These are phyloP conservation scores for Myxocyprinus asiaticus DNA, from an alignment of 2,113 vertebrate species.

Conservation along the genomic window DNA sequence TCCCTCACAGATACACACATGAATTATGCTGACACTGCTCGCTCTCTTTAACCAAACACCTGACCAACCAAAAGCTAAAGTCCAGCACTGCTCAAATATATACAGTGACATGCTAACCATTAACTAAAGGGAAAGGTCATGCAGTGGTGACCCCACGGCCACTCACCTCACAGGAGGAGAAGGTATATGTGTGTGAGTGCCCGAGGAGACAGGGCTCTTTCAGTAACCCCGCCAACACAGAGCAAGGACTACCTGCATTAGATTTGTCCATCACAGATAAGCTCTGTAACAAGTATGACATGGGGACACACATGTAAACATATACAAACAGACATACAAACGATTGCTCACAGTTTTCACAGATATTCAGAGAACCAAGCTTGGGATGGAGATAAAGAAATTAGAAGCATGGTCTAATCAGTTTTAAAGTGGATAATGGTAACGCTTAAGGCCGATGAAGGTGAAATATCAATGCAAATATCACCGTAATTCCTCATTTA, in stretches of 20 bases:
- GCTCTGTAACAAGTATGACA: constrained; percentile 78
- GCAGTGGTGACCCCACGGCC: constrained; percentile 41
- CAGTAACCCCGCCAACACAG: constrained; percentile 81
- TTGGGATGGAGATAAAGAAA: too few species aligned
- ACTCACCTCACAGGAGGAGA: constrained; percentile 91
- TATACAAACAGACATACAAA: constrained; percentile 35
- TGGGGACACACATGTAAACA: constrained; percentile 46
- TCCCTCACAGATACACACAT: not conserved
- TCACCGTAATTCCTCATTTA: too few species aligned
- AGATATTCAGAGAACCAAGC: too few species aligned
- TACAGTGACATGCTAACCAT: not conserved
- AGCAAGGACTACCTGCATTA: constrained; percentile 79
- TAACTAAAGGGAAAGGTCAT: not conserved
- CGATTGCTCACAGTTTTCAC: not conserved
- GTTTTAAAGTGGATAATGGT: too few species aligned
- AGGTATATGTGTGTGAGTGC: constrained; percentile 84
- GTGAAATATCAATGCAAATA: too few species aligned
- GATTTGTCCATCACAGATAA: constrained; percentile 81
- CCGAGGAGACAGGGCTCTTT: constrained; percentile 83
- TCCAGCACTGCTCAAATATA: not conserved
- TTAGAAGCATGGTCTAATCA: too few species aligned
- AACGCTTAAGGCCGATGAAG: too few species aligned
- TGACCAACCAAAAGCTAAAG: too few species aligned
- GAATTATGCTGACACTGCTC: not conserved
- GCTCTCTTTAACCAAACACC: too few species aligned